Percentiles rank a stretch among this genome's conserved stretches.
Conservation (phyloP, 1,140 invertebrate species). For the Dryas iulia region DNA sequence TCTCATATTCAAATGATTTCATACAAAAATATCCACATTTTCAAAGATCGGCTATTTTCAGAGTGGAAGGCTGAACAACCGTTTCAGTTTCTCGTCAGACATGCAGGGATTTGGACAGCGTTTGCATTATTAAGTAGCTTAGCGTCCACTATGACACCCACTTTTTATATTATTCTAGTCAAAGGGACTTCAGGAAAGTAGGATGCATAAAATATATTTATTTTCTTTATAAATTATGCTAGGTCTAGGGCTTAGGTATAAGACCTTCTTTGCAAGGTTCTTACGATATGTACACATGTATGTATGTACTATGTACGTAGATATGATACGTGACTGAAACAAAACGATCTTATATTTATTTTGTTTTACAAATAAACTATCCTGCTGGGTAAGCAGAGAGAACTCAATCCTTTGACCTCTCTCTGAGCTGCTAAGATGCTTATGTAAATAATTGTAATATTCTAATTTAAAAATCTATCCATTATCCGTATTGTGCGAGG, state of each 20-base stretch:
- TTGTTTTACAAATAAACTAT: no score
- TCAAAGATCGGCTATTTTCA: neutral
- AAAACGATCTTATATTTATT: no score
- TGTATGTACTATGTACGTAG: neutral
- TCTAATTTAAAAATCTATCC: no score
- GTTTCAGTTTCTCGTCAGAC: constrained; percentile 18
- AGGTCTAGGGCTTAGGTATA: neutral
- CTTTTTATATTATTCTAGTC: constrained; percentile 15
- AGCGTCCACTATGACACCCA: constrained; percentile 19
- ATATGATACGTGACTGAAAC: no score
- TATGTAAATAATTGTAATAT: no score
- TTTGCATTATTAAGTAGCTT: constrained; percentile 27
- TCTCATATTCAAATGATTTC: neutral
- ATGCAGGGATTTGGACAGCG: constrained; percentile 21
- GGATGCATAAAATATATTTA: neutral
- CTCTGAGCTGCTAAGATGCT: no score
- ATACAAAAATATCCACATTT: neutral
- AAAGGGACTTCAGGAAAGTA: neutral
- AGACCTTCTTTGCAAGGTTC: neutral
- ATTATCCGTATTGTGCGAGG: no score
- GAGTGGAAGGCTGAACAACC: constrained; percentile 2
- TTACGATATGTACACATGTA: neutral
- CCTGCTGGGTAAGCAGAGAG: no score
- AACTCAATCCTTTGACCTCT: no score
- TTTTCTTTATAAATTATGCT: neutral